phyloP scores from a whole-genome alignment of 1,140 invertebrate species.

The Drosophila biarmipes region DNA sequence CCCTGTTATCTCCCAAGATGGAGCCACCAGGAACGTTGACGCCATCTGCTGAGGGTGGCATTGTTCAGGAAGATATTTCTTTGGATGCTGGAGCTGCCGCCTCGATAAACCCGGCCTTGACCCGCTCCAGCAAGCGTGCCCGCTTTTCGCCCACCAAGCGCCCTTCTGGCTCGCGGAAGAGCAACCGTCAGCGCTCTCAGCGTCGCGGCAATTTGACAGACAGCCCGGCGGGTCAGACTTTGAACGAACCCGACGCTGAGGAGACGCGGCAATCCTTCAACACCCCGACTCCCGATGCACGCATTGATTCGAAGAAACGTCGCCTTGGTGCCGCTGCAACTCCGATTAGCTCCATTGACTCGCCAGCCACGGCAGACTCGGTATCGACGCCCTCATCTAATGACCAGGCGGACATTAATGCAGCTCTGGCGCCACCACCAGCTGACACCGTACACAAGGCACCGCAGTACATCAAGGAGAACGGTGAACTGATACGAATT shows the following conservation, averaged over 20 bases:
- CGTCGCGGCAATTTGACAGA: constrained; percentile 35
- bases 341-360: constrained; percentile 49
- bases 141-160: constrained; percentile 60
- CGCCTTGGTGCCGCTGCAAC: constrained; percentile 49
- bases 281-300: constrained; percentile 49
- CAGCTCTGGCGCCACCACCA: constrained; percentile 53
- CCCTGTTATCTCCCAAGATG: constrained; percentile 11
- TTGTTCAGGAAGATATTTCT: background rate
- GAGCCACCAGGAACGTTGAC: constrained; percentile 7
- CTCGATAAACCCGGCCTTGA: background rate
- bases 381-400: constrained; percentile 62
- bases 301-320: constrained; percentile 58
- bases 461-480: constrained; percentile 85
- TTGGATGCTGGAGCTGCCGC: background rate
- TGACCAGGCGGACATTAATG: constrained; percentile 64
- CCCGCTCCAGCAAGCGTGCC: constrained; percentile 50
- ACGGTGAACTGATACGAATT: constrained; percentile 88
- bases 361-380: constrained; percentile 55
- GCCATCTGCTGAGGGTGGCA: constrained; percentile 2
- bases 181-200: constrained; percentile 74
- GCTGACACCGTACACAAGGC: constrained; percentile 16
- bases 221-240: background rate
- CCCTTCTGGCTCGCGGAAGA: constrained; percentile 65
- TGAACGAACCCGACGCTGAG: constrained; percentile 43
- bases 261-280: constrained; percentile 54